Evolutionary conservation across 2,888 invertebrate genomes (phyloP).

Genomic region (Dolomedes plantarius): DNA sequence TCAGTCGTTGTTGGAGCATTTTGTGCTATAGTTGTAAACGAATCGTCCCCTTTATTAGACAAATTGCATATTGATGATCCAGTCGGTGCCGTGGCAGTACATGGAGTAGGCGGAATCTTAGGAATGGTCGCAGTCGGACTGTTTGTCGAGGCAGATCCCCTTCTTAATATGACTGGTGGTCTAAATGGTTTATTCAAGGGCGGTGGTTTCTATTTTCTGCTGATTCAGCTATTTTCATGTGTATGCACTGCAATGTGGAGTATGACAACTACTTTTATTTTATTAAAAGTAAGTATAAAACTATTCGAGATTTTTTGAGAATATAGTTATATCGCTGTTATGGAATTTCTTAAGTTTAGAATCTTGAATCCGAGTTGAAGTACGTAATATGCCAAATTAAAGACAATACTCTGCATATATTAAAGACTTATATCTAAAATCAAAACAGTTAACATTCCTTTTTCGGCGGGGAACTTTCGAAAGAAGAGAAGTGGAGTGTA

Average conservation of each 20-base stretch:
- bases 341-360: no score
- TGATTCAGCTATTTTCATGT: constrained; percentile 86
- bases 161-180: constrained; percentile 75
- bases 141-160: constrained; percentile 83
- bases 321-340: no score
- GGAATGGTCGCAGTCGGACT: constrained; percentile 91
- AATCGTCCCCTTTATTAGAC: constrained; percentile 86
- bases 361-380: no score
- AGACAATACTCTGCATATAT: no score
- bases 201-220: constrained; percentile 91
- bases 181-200: constrained; percentile 79
- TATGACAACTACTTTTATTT: constrained; percentile 81
- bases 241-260: constrained; percentile 87
- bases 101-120: constrained; percentile 82
- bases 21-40: constrained; percentile 85
- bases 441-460: no score
- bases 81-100: constrained; percentile 92
- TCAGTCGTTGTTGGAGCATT: constrained; percentile 87
- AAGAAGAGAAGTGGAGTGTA: no score
- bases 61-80: constrained; percentile 89
- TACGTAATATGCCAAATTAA: no score
- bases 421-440: no score
- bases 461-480: no score
- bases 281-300: constrained; percentile 54
- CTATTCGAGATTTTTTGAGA: no score